Conservation (phyloP, 2,888 invertebrate species). For the Allygus modestus region DNA sequence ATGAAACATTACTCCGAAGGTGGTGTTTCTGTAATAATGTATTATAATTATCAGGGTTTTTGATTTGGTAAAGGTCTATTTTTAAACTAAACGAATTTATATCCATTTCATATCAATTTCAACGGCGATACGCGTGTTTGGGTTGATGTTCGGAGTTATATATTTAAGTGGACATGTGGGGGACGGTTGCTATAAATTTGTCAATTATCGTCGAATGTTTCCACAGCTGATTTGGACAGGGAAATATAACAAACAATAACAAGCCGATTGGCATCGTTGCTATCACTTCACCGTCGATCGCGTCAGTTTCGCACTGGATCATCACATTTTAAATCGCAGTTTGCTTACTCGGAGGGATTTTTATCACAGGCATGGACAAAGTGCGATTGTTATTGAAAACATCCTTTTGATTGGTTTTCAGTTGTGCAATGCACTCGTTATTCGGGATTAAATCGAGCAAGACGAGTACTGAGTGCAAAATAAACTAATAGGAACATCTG, state of each 20-base stretch:
- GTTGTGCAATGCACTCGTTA: too few species aligned
- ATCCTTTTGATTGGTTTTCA: too few species aligned
- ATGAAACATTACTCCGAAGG: too few species aligned
- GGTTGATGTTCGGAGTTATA: background rate
- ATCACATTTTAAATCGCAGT: slow-evolving; percentile 27
- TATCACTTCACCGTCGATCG: slow-evolving; percentile 34
- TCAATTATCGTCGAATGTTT: slow-evolving; percentile 35
- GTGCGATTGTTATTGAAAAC: too few species aligned
- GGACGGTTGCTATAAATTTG: slow-evolving; percentile 17
- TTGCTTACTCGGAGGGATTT: slow-evolving; percentile 1
- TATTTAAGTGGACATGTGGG: slow-evolving; percentile 3
- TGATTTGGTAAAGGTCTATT: too few species aligned
- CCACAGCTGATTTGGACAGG: slow-evolving; percentile 40
- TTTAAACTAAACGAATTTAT: too few species aligned
- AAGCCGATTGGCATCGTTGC: slow-evolving; percentile 20
- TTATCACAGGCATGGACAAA: background rate
- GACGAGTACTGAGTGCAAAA: too few species aligned
- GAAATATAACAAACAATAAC: slow-evolving; percentile 45
- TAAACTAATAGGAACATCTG: too few species aligned
- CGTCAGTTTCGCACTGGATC: background rate
- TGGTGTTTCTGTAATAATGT: too few species aligned
- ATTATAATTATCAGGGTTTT: too few species aligned
- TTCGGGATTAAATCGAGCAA: too few species aligned
- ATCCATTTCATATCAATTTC: too few species aligned
- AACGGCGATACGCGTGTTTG: background rate